A percentile compares a stretch with the other conserved stretches of the same genome.
These are phyloP conservation scores for Darevskia mixta DNA, from an alignment of 2,797 vertebrate genomes.

Conservation along the genomic window DNA sequence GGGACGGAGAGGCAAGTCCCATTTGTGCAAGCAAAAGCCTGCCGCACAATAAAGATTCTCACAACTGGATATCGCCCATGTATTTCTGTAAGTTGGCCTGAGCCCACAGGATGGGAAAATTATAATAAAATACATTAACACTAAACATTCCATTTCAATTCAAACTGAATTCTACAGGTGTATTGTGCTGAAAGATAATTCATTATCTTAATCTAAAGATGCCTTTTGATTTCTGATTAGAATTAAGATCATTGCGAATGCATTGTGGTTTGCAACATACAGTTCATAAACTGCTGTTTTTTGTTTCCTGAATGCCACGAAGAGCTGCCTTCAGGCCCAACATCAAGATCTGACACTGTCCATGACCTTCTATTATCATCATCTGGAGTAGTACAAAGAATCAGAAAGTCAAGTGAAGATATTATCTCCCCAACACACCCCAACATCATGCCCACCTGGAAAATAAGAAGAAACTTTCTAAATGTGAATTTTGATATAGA, in stretches of 20 bases:
- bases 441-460: background rate
- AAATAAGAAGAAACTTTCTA: slow-evolving; percentile 35
- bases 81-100: background rate
- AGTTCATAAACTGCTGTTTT: slow-evolving; percentile 48
- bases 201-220: background rate
- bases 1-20: no score
- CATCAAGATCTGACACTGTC: slow-evolving; percentile 61
- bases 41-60: no score
- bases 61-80: no score
- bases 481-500: background rate
- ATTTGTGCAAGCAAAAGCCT: no score
- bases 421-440: background rate
- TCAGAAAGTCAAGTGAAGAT: slow-evolving; percentile 28
- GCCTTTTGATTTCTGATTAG: slow-evolving; percentile 1
- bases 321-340: slow-evolving; percentile 23
- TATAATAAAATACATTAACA: background rate
- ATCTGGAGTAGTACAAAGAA: slow-evolving; percentile 56
- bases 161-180: slow-evolving; percentile 18
- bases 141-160: slow-evolving; percentile 33
- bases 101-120: background rate
- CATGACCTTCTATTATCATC: slow-evolving; percentile 50
- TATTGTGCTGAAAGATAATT: slow-evolving; percentile 50
- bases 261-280: slow-evolving; percentile 26
- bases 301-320: slow-evolving; percentile 24
- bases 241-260: background rate